Percentiles rank a stretch among this genome's conserved stretches.
Conservation (phyloP, 2,797 vertebrate genomes). For the Lateolabrax maculatus region DNA sequence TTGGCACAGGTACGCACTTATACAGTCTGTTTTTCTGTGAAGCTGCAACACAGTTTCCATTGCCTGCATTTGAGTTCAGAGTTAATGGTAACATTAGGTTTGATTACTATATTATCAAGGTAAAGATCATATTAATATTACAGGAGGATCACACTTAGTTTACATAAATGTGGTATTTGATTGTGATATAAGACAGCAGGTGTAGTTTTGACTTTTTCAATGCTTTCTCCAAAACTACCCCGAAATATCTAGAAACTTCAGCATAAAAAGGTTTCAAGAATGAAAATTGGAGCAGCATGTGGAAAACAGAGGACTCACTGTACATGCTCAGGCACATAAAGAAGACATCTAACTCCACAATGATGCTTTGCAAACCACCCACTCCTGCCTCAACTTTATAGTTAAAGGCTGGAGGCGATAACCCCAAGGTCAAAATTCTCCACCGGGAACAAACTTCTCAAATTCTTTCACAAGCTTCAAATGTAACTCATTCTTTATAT, state of each 20-base stretch:
- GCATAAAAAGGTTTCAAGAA: constrained; percentile 16
- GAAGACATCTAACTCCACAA: constrained; percentile 11
- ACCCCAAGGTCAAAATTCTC: constrained; percentile 25
- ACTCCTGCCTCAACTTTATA: constrained; percentile 33
- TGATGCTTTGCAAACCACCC: constrained; percentile 40
- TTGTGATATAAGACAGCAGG: not conserved
- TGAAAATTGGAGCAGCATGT: constrained; percentile 42
- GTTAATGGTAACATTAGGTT: not conserved
- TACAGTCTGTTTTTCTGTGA: not conserved
- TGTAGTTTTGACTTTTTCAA: not conserved
- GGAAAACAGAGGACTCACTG: constrained; percentile 24
- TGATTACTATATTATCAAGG: not conserved
- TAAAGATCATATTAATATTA: not conserved
- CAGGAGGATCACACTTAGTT: not conserved
- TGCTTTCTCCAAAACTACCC: constrained; percentile 12
- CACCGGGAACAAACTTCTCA: constrained; percentile 29
- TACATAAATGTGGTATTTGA: not conserved
- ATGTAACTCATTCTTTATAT: not conserved
- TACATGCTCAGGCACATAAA: constrained; percentile 15
- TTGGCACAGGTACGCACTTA: not conserved
- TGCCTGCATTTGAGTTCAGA: not conserved
- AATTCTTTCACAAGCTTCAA: constrained; percentile 8
- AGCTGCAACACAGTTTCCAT: not conserved
- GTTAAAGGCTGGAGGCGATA: constrained; percentile 29
- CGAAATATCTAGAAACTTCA: constrained; percentile 12